Percentiles rank a stretch among this genome's conserved stretches.
phyloP scores from a whole-genome alignment of 2,888 invertebrate genomes.

The Heliconius ethilla region DNA sequence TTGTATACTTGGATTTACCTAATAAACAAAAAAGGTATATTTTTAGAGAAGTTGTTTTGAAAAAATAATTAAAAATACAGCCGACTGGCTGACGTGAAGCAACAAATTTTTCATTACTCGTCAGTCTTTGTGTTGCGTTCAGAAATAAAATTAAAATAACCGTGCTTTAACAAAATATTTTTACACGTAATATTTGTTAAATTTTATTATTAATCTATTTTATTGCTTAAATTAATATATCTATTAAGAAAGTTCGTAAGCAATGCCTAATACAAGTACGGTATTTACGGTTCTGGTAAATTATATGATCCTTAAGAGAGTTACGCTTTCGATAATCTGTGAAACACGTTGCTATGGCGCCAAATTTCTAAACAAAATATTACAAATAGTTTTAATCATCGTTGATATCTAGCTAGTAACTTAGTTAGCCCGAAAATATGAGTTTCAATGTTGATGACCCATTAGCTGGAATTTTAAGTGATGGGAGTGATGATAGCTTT shows the following conservation, averaged over 20 bases:
- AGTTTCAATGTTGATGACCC: conserved; percentile 84
- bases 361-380: conserved; percentile 58
- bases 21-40: conserved; percentile 43
- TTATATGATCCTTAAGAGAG: background rate
- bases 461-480: conserved; percentile 84
- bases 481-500: conserved; percentile 87
- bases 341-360: conserved; percentile 63
- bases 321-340: background rate
- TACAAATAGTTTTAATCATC: background rate
- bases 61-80: conserved; percentile 74
- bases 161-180: background rate
- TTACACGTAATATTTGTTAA: background rate
- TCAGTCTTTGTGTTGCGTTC: conserved; percentile 42
- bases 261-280: background rate
- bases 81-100: conserved; percentile 76
- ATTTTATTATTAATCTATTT: background rate
- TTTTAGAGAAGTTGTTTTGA: conserved; percentile 67
- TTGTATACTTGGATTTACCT: conserved; percentile 41
- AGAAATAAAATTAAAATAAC: conserved; percentile 17
- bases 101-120: conserved; percentile 66
- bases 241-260: background rate
- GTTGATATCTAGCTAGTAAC: background rate
- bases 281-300: background rate
- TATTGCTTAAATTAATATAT: background rate
- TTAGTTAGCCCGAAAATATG: conserved; percentile 55